Evolutionary conservation across 2,113 vertebrate species (phyloP).

Genomic region (Orthonyx spaldingii): DNA sequence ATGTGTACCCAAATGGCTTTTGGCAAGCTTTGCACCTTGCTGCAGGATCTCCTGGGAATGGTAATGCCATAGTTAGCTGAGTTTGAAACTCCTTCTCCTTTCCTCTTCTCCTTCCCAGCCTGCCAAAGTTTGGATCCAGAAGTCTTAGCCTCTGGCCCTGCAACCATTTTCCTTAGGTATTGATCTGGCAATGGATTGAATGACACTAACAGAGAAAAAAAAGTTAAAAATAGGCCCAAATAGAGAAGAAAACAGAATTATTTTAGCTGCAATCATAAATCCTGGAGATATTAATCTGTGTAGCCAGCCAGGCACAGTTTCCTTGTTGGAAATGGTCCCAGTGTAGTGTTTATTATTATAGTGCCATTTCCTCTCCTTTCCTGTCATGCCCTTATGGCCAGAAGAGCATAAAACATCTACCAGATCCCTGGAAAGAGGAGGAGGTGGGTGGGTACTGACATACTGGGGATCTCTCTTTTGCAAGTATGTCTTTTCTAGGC

Average conservation of each 20-base stretch:
- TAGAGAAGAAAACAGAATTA: not conserved
- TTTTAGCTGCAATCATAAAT: not conserved
- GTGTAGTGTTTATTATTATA: not conserved
- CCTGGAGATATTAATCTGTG: not conserved
- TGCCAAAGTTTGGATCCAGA: not conserved
- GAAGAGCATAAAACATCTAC: not conserved
- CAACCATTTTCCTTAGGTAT: not conserved
- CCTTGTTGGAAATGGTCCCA: not conserved
- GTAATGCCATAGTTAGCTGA: not conserved
- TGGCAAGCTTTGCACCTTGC: not conserved
- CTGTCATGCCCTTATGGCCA: accelerated
- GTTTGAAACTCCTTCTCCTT: not conserved
- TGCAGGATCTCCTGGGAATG: not conserved
- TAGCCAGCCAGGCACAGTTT: not conserved
- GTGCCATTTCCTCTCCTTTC: not conserved
- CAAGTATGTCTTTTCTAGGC: not conserved
- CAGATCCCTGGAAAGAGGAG: not conserved
- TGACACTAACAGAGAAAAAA: not conserved
- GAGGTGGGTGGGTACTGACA: not conserved
- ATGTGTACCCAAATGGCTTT: not conserved
- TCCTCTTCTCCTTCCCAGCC: not conserved
- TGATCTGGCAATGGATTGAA: not conserved
- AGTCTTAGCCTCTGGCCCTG: not conserved
- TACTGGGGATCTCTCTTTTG: not conserved
- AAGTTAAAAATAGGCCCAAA: not conserved